Evolutionary conservation across 2,888 invertebrate species (phyloP).

Genomic region (Thera britannica): DNA sequence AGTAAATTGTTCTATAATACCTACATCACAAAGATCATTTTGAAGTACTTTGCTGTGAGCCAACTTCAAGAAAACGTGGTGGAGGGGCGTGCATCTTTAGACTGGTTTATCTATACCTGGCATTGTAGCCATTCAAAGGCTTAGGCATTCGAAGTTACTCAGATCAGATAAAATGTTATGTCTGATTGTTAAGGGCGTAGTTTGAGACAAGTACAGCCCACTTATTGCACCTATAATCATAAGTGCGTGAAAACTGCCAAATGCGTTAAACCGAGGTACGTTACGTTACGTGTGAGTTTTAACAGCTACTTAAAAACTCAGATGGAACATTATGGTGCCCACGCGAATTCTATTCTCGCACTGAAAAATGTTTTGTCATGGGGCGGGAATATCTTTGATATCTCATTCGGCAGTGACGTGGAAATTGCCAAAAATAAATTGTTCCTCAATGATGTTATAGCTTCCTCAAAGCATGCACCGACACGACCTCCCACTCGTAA

Average conservation of each 20-base stretch:
- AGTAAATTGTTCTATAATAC: too few relatives aligned
- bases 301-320: constrained; percentile 19
- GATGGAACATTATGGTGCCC: constrained; percentile 26
- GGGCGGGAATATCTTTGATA: constrained; percentile 36
- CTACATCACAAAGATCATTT: too few relatives aligned
- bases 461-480: constrained; percentile 6
- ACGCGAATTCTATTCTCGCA: constrained; percentile 38
- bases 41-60: too few relatives aligned
- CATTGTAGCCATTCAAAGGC: too few relatives aligned
- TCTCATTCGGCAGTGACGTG: constrained; percentile 24
- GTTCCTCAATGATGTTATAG: constrained; percentile 3
- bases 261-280: background rate
- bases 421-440: constrained; percentile 25
- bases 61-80: too few relatives aligned
- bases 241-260: constrained; percentile 12
- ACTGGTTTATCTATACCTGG: too few relatives aligned
- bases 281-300: constrained; percentile 16
- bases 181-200: too few relatives aligned
- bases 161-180: too few relatives aligned
- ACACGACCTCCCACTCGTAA: background rate
- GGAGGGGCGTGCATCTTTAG: too few relatives aligned
- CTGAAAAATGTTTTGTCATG: constrained; percentile 39
- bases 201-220: background rate
- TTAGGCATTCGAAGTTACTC: too few relatives aligned
- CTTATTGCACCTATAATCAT: background rate